Conservation (phyloP, 92 coral and sea anemone genomes). For the Epizoanthus fatuus region DNA sequence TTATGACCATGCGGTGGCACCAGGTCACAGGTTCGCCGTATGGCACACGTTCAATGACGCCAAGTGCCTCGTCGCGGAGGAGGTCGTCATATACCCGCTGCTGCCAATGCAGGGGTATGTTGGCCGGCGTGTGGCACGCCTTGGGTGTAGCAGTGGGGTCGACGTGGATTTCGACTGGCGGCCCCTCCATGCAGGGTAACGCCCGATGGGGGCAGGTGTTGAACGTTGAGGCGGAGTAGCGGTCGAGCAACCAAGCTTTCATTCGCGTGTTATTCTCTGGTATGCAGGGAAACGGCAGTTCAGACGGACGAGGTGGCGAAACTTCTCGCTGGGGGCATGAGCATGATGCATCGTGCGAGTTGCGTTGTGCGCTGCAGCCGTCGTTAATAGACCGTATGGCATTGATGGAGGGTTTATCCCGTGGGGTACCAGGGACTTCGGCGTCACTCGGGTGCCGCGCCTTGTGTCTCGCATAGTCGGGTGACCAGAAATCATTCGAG, state of each 20-base stretch:
- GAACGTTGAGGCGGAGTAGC: constrained; percentile 40
- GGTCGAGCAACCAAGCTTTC: constrained; percentile 13
- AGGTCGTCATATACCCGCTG: constrained; percentile 29
- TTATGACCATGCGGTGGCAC: background rate
- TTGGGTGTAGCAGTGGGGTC: constrained; percentile 41
- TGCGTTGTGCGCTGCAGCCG: background rate
- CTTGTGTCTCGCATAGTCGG: constrained; percentile 8
- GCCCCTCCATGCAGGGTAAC: constrained; percentile 47
- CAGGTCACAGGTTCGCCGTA: constrained; percentile 7
- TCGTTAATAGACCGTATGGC: background rate
- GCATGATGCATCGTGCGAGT: background rate
- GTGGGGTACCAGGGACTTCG: background rate
- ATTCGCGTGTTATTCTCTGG: background rate
- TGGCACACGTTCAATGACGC: constrained; percentile 19
- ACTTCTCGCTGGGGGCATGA: constrained; percentile 6
- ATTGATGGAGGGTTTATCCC: background rate
- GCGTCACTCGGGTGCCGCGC: background rate
- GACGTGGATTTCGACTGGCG: constrained; percentile 36
- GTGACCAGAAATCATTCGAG: constrained; percentile 9
- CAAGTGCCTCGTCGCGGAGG: constrained; percentile 32
- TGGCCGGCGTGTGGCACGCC: constrained; percentile 51
- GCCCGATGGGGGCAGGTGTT: constrained; percentile 54
- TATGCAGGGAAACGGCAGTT: background rate
- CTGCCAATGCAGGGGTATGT: constrained; percentile 47
- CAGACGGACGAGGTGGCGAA: background rate